Percentiles rank a stretch among this genome's conserved stretches.
Evolutionary conservation across 2,888 invertebrate genomes (phyloP).

Genomic region (Theristus sp.): DNA sequence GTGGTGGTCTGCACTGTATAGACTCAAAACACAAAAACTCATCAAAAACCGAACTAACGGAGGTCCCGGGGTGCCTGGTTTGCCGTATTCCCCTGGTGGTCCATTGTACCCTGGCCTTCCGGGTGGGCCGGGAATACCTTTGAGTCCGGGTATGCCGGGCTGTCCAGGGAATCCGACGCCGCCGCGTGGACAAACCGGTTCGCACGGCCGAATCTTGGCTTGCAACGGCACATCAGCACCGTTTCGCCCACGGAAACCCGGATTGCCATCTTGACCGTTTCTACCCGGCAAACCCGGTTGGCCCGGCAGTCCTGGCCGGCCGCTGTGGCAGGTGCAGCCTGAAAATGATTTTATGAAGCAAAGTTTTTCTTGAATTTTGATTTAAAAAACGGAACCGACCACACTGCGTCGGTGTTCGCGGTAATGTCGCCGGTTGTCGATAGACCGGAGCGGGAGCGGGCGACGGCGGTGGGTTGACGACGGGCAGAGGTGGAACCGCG

Average conservation of each 20-base stretch:
- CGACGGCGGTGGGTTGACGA: no score
- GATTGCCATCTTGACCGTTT: neutral
- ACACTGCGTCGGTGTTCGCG: no score
- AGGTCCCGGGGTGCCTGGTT: neutral
- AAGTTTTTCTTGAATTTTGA: neutral
- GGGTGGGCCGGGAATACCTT: no score
- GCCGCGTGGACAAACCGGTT: no score
- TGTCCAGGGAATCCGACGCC: neutral
- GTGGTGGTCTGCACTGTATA: neutral
- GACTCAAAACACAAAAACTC: neutral
- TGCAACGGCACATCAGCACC: neutral
- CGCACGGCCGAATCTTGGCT: no score
- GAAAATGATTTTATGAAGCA: neutral
- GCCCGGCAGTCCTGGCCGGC: neutral
- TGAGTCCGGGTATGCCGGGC: no score
- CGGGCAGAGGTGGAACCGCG: no score
- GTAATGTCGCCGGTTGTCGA: no score
- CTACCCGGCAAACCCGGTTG: neutral
- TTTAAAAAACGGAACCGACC: no score
- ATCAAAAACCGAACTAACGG: neutral
- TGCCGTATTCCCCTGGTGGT: neutral
- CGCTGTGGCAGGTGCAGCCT: neutral
- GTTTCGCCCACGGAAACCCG: no score
- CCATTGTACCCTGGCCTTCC: no score
- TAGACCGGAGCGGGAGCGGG: no score